These are phyloP conservation scores for Plodia interpunctella DNA, from an alignment of 1,140 invertebrate genomes.

Conservation along the genomic window DNA sequence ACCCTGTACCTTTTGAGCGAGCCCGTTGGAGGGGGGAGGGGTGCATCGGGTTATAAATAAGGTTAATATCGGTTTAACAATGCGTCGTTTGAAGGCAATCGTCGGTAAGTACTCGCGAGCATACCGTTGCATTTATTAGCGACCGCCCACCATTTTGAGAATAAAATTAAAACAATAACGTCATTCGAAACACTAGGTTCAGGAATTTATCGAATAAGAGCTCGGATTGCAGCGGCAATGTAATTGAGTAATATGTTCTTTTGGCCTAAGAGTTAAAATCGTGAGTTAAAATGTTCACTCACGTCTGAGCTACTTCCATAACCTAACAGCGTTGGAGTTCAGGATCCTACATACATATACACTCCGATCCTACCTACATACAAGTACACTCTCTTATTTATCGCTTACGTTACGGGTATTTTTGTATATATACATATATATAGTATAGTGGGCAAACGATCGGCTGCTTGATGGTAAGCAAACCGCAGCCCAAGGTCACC, in stretches of 20 bases:
- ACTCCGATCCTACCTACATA: too few species aligned
- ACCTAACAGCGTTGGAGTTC: too few species aligned
- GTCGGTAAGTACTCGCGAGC: constrained; percentile 10
- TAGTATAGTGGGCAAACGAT: too few species aligned
- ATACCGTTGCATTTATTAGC: constrained; percentile 3
- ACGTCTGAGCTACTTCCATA: too few species aligned
- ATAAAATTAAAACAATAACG: constrained; percentile 4
- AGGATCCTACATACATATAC: too few species aligned
- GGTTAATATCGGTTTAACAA: constrained; percentile 11
- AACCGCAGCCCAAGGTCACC: too few species aligned
- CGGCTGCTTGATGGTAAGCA: too few species aligned
- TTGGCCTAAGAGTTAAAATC: background rate
- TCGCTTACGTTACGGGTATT: too few species aligned
- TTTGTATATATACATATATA: too few species aligned
- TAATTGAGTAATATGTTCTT: background rate
- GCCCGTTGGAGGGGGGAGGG: background rate
- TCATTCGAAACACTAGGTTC: background rate
- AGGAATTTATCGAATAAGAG: background rate
- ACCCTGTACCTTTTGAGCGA: constrained; percentile 4
- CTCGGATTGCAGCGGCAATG: constrained; percentile 11
- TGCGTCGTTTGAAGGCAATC: constrained; percentile 9
- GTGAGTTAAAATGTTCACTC: too few species aligned
- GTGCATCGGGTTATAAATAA: constrained; percentile 11
- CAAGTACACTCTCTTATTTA: too few species aligned
- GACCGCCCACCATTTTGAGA: constrained; percentile 6